Percentiles rank a stretch among this genome's conserved stretches.
Evolutionary conservation across 2,113 vertebrate genomes (phyloP).

Genomic region (Sylvicapra grimmia): DNA sequence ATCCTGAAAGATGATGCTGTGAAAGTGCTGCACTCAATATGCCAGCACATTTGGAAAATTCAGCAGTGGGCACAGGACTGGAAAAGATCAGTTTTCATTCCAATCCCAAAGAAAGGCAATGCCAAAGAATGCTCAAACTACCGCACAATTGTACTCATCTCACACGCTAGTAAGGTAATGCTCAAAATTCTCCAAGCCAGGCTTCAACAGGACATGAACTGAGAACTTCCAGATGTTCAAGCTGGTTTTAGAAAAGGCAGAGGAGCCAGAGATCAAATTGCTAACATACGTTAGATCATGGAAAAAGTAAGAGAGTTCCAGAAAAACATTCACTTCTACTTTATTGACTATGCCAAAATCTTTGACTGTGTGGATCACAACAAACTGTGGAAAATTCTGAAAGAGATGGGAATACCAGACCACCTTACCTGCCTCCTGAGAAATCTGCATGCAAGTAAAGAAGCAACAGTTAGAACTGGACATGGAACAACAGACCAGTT

Average conservation of each 20-base stretch:
- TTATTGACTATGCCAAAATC: background rate
- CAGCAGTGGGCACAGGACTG: background rate
- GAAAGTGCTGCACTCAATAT: background rate
- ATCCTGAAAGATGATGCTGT: background rate
- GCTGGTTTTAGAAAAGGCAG: background rate
- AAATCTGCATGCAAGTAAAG: background rate
- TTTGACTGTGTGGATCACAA: background rate
- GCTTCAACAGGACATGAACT: background rate
- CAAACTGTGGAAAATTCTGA: background rate
- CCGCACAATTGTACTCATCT: fast-evolving
- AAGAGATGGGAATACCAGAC: background rate
- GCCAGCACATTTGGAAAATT: background rate
- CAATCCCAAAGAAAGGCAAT: background rate
- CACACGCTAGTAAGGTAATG: background rate
- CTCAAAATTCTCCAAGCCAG: background rate
- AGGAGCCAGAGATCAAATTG: background rate
- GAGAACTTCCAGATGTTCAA: background rate
- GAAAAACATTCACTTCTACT: background rate
- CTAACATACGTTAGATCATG: background rate
- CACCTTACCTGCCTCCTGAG: background rate
- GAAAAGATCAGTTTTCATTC: background rate
- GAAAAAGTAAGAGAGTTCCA: background rate
- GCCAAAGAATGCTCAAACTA: background rate
- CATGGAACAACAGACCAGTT: background rate
- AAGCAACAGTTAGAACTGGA: background rate